Evolutionary conservation across 2,797 vertebrate species (phyloP).

Genomic region (Urosaurus nigricauda): DNA sequence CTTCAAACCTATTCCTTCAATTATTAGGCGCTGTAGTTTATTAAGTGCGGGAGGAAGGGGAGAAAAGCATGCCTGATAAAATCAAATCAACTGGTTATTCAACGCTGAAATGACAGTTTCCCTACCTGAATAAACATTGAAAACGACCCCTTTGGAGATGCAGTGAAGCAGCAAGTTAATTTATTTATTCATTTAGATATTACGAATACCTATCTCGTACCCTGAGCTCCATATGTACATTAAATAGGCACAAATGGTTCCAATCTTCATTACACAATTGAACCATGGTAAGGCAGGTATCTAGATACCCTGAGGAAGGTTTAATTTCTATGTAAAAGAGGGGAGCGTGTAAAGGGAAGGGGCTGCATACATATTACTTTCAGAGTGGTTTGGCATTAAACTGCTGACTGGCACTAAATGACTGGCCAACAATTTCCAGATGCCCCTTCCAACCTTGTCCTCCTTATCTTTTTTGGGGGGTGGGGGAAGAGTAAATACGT

Average conservation of each 20-base stretch:
- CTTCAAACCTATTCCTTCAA: neutral
- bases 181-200: conserved; percentile 59
- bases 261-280: conserved; percentile 41
- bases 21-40: conserved; percentile 13
- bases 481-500: neutral
- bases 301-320: neutral
- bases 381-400: neutral
- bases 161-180: conserved; percentile 53
- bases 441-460: neutral
- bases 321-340: neutral
- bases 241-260: conserved; percentile 7
- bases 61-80: conserved; percentile 37
- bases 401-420: neutral
- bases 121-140: conserved; percentile 41
- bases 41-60: neutral
- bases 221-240: conserved; percentile 10
- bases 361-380: neutral
- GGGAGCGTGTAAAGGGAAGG: neutral
- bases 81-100: conserved; percentile 55
- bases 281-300: conserved; percentile 12
- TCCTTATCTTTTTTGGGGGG: neutral
- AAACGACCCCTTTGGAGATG: conserved; percentile 45
- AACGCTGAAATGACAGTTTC: conserved; percentile 47
- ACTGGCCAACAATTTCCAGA: neutral
- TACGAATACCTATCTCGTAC: conserved; percentile 46